Percentiles rank a stretch among this genome's conserved stretches.
Conservation (phyloP, 2,888 invertebrate species). For the Entomobrya proxima region DNA sequence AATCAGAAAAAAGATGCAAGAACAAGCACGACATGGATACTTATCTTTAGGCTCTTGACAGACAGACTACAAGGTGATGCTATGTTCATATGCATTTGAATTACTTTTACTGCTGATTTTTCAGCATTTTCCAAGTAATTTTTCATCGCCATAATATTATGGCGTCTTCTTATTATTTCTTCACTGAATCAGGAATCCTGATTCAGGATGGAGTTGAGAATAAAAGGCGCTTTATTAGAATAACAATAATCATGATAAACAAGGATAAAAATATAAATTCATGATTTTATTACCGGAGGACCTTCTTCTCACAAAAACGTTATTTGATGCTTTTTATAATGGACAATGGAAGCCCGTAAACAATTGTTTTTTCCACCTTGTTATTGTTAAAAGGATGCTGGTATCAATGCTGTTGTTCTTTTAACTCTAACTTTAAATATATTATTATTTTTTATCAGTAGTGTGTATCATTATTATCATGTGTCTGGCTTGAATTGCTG, state of each 20-base stretch:
- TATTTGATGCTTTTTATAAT: conserved; percentile 32
- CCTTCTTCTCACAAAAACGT: conserved; percentile 9
- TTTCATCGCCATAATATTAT: too few species aligned
- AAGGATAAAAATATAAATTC: conserved; percentile 37
- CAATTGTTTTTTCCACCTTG: background rate
- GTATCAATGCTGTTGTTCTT: background rate
- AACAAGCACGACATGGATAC: background rate
- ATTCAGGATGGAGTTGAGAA: background rate
- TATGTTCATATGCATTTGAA: background rate
- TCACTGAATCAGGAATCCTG: background rate
- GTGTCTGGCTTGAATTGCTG: background rate
- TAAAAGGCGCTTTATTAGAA: background rate
- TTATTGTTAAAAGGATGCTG: background rate
- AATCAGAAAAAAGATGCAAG: background rate
- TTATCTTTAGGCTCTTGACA: conserved; percentile 46
- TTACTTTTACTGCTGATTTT: background rate
- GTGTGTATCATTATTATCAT: conserved; percentile 9
- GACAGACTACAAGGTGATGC: conserved; percentile 40
- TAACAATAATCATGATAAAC: conserved; percentile 22
- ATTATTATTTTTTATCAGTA: background rate
- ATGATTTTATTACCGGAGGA: conserved; percentile 50
- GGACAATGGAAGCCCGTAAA: background rate
- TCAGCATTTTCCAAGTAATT: background rate
- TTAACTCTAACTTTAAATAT: too few species aligned
- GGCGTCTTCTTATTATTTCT: background rate